phyloP scores from a whole-genome alignment of 1,140 invertebrate species.

The Amyelois transitella region DNA sequence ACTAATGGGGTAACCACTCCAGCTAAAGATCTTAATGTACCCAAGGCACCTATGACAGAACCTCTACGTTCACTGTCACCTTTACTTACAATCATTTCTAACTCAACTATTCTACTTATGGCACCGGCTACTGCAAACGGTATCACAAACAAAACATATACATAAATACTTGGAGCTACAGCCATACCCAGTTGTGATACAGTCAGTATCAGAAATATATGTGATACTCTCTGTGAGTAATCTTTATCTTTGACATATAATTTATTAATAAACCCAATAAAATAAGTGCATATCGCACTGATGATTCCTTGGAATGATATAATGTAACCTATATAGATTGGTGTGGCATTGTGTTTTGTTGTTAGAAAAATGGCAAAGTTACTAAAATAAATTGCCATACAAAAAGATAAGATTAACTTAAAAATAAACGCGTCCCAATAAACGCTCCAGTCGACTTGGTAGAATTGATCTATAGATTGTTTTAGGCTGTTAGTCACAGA shows the following conservation, averaged over 20 bases:
- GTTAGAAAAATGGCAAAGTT: slow-evolving; percentile 67
- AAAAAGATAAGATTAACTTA: slow-evolving; percentile 57
- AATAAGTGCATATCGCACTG: slow-evolving; percentile 55
- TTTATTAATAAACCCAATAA: slow-evolving; percentile 50
- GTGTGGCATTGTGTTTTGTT: slow-evolving; percentile 62
- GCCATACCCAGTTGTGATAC: slow-evolving; percentile 48
- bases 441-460: slow-evolving; percentile 57
- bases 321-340: slow-evolving; percentile 70
- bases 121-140: slow-evolving; percentile 51
- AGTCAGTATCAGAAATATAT: slow-evolving; percentile 52
- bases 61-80: slow-evolving; percentile 49
- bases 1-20: slow-evolving; percentile 58
- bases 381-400: slow-evolving; percentile 57
- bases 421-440: slow-evolving; percentile 70
- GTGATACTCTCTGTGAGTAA: slow-evolving; percentile 42
- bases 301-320: slow-evolving; percentile 72
- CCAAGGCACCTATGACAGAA: slow-evolving; percentile 53
- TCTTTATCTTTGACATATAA: slow-evolving; percentile 49
- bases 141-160: slow-evolving; percentile 55
- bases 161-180: slow-evolving; percentile 8
- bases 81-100: slow-evolving; percentile 61
- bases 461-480: slow-evolving; percentile 49
- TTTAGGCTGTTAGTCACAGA: slow-evolving; percentile 30
- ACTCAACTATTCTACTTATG: slow-evolving; percentile 49
- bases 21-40: slow-evolving; percentile 59